Percentiles rank a stretch among this genome's conserved stretches.
Evolutionary conservation across 2,888 invertebrate genomes (phyloP).

Genomic region (Melanostoma scalare): DNA sequence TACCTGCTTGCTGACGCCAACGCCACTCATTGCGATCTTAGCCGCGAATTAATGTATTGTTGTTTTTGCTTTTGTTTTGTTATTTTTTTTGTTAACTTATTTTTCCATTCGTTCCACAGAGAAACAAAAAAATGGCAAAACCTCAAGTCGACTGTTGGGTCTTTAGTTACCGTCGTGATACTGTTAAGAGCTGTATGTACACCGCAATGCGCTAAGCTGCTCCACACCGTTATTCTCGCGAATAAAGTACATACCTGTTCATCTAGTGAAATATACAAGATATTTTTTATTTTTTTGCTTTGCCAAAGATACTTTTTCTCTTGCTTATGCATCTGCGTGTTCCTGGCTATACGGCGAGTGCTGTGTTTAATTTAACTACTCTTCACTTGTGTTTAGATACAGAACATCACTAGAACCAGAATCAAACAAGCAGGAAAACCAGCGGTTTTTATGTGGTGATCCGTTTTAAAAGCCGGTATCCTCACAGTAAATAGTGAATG

Average conservation of each 20-base stretch:
- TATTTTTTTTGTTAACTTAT: constrained; percentile 37
- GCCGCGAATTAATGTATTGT: constrained; percentile 61
- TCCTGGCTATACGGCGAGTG: constrained; percentile 13
- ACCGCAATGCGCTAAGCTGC: constrained; percentile 69
- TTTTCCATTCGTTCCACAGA: constrained; percentile 61
- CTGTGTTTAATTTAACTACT: constrained; percentile 13
- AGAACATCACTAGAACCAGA: constrained; percentile 39
- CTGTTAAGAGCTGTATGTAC: constrained; percentile 75
- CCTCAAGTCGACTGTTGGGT: constrained; percentile 72
- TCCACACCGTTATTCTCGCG: constrained; percentile 68
- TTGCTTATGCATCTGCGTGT: constrained; percentile 40
- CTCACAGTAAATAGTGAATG: constrained; percentile 48
- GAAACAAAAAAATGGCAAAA: constrained; percentile 63
- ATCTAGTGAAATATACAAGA: constrained; percentile 61
- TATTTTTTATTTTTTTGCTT: constrained; percentile 3
- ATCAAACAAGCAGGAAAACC: constrained; percentile 20
- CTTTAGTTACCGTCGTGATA: constrained; percentile 82
- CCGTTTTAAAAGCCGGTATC: constrained; percentile 67
- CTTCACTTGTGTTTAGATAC: constrained; percentile 29
- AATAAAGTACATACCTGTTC: constrained; percentile 67
- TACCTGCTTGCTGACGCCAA: constrained; percentile 44
- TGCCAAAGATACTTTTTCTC: constrained; percentile 6
- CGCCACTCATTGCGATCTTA: constrained; percentile 65
- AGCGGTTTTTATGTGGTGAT: constrained; percentile 49
- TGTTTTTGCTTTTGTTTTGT: constrained; percentile 4